Percentiles rank a stretch among this genome's conserved stretches.
phyloP scores from a whole-genome alignment of 2,888 invertebrate species.

The Harpalus rubripes region DNA sequence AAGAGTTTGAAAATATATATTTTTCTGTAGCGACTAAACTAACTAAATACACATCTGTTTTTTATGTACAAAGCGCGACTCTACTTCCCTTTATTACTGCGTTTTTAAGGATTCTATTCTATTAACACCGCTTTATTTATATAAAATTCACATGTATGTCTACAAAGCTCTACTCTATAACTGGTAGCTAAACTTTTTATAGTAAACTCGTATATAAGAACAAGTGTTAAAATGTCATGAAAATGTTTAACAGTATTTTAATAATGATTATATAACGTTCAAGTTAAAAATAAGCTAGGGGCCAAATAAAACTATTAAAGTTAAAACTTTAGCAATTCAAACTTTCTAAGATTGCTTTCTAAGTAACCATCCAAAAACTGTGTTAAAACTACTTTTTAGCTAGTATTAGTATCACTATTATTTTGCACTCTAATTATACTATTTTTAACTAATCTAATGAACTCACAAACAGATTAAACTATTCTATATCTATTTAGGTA shows the following conservation, averaged over 20 bases:
- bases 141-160: background rate
- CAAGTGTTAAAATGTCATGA: conserved; percentile 32
- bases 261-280: background rate
- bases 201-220: conserved; percentile 12
- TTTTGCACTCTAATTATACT: background rate
- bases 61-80: conserved; percentile 46
- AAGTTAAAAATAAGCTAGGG: conserved; percentile 14
- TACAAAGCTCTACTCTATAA: conserved; percentile 44
- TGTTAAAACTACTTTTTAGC: background rate
- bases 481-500: conserved; percentile 2
- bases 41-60: conserved; percentile 37
- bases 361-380: conserved; percentile 20
- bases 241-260: conserved; percentile 31
- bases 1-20: conserved; percentile 28
- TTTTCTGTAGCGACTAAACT: conserved; percentile 37
- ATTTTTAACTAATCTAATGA: background rate
- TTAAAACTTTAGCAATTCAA: background rate
- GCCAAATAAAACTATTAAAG: conserved; percentile 10
- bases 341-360: conserved; percentile 8
- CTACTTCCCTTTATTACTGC: conserved; percentile 28
- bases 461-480: background rate
- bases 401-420: conserved; percentile 2
- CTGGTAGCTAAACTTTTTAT: conserved; percentile 24
- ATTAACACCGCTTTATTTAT: conserved; percentile 29
- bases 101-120: conserved; percentile 28